Conservation (phyloP, 2,888 invertebrate species). For the Slavum lentiscoides region DNA sequence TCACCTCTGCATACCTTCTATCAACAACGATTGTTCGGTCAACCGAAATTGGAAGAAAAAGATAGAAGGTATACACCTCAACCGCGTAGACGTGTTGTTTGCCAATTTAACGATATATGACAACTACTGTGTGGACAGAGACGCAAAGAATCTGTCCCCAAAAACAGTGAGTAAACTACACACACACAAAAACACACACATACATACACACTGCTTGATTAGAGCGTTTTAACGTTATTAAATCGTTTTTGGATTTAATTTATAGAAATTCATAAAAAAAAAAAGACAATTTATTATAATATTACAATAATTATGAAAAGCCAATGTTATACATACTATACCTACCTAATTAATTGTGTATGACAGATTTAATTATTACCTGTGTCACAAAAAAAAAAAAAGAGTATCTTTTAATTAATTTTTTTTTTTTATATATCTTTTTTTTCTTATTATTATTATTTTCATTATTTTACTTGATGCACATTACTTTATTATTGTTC, state of each 20-base stretch:
- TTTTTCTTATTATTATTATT: background rate
- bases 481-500: slow-evolving; percentile 38
- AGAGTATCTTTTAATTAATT: slow-evolving; percentile 19
- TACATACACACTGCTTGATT: background rate
- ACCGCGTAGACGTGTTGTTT: slow-evolving; percentile 60
- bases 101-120: slow-evolving; percentile 55
- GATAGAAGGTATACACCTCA: slow-evolving; percentile 61
- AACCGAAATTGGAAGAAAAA: slow-evolving; percentile 62
- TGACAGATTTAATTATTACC: slow-evolving; percentile 30
- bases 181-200: background rate
- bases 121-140: slow-evolving; percentile 52
- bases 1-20: slow-evolving; percentile 62
- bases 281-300: slow-evolving; percentile 48
- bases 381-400: background rate
- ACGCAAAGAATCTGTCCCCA: slow-evolving; percentile 50
- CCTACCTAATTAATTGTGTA: slow-evolving; percentile 29
- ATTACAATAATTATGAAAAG: slow-evolving; percentile 41
- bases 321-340: slow-evolving; percentile 43
- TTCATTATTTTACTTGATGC: slow-evolving; percentile 40
- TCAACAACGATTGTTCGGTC: slow-evolving; percentile 60
- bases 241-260: slow-evolving; percentile 33
- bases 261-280: slow-evolving; percentile 20
- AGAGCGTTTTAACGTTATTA: slow-evolving; percentile 22
- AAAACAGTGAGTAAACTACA: slow-evolving; percentile 49
- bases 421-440: background rate